Evolutionary conservation across 2,888 invertebrate genomes (phyloP), one percentile per base, ranked within the genome.

Genomic region (Ditula angustiorana): DNA sequence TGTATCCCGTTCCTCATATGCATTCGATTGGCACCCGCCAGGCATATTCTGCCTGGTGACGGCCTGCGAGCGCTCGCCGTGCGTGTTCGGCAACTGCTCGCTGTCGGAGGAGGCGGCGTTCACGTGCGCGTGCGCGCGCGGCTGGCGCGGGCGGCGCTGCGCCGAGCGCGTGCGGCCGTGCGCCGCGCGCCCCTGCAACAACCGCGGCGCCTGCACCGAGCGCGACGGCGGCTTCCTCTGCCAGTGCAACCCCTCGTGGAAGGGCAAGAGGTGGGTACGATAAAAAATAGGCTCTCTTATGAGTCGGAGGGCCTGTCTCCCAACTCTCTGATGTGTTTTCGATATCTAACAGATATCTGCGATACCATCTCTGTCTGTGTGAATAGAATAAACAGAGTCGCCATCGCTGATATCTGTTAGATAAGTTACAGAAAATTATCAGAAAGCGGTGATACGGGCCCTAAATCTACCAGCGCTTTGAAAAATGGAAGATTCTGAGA

Each of bases 21-120:
- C 26, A 7, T 21, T 19, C 10, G 16, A 5, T 8, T 1, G 8
- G 4, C 10, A 21, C 49, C 19, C 26, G 13, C 11, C 84, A 96
- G 96, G 96, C 33, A 90, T 96, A 69, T 96, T 97, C 84, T 97
- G 97, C 83, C 94, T 95, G 19, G 88, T 96, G 56, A 96, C 95
- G 1, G 94, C 95, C 53, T 97, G 97, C 86, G 96, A 97, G 77
- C 86, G 95, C 46, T 95, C 95, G 7, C 95, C 95, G 0, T 96
- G 96, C 82, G 87, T 94, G 8, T 95, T 94, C 79, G 96, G 96
- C 2, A 93, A 93, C 71, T 96, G 96, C 75, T 89, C 94, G 44
- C 83, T 95, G 50, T 90, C 91, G 1, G 63, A 71, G 1, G 67
- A 58, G 1, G 88, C 82, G 8, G 90, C 90, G 23, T 92, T 93